Conservation (phyloP, 2,113 vertebrate genomes). For the Pungitius pungitius region DNA sequence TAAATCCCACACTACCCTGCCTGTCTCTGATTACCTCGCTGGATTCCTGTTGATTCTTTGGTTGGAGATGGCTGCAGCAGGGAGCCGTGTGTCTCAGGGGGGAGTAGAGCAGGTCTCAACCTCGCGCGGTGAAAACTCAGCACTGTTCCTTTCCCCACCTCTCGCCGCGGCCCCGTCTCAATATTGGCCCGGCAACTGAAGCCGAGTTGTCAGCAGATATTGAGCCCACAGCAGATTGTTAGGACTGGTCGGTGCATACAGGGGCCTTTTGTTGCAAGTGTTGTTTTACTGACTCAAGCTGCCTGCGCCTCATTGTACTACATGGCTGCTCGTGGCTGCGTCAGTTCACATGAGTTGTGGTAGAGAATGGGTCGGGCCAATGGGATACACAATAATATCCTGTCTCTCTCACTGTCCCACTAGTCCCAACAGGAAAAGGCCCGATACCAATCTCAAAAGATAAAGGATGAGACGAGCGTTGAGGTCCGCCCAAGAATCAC, state of each 20-base stretch:
- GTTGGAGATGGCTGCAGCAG: slow-evolving; percentile 30
- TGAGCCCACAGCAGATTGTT: slow-evolving; percentile 75
- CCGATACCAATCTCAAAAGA: slow-evolving; percentile 75
- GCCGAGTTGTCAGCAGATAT: slow-evolving; percentile 76
- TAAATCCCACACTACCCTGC: slow-evolving; percentile 69
- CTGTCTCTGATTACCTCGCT: slow-evolving; percentile 72
- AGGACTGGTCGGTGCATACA: slow-evolving; percentile 68
- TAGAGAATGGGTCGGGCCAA: slow-evolving; percentile 61
- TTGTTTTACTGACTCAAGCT: slow-evolving; percentile 72
- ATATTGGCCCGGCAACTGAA: slow-evolving; percentile 47
- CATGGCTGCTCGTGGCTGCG: slow-evolving; percentile 48
- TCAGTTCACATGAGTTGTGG: slow-evolving; percentile 75
- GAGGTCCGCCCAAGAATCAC: slow-evolving; percentile 26
- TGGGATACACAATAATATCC: slow-evolving; percentile 72
- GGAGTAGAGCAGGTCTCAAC: slow-evolving; percentile 14
- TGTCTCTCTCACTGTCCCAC: slow-evolving; percentile 48
- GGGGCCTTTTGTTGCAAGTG: slow-evolving; percentile 73
- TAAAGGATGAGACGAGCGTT: slow-evolving; percentile 49
- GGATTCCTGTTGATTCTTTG: slow-evolving; percentile 57
- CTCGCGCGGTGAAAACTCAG: slow-evolving; percentile 19
- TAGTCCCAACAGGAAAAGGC: slow-evolving; percentile 67
- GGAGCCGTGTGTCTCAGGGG: slow-evolving; percentile 43
- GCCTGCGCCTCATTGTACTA: slow-evolving; percentile 67
- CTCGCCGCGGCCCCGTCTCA: slow-evolving; percentile 42
- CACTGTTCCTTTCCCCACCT: slow-evolving; percentile 28